Evolutionary conservation across 1,140 invertebrate species (phyloP), one percentile per base, ranked within the genome.

Genomic region (Daktulosphaira vitifoliae): DNA sequence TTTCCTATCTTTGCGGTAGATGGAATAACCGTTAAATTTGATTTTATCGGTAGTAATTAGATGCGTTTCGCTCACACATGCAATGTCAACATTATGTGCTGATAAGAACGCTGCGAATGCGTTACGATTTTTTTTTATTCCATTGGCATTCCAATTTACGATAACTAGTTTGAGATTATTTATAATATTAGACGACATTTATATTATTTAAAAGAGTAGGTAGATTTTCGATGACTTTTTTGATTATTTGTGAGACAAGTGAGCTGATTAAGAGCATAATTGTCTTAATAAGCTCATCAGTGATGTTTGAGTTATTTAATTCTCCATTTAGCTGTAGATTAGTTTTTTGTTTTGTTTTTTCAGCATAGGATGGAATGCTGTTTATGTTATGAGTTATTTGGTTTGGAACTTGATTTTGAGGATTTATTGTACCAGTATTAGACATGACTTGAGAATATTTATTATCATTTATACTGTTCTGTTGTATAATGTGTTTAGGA

Each of bases 61-160:
- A n/a, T 51, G 25, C 2, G 49, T 29, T 8, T 51, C 49, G 26
- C 22, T 51, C 25, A 51, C 25, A 2, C 25, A 51, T 5, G 49
- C 25, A 1, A 51, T 16, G 26, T 51, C 25, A 7, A 51, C 25
- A 29, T 29, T 51, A 25, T 51, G 49, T 25, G 16, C 13, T 25
- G 49, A 51, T 51, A 29, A 51, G 25, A 51, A 51, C 3, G 49
- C 25, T n/a, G n/a, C 49, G 7, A 51, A 29, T 18, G 25, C 26
- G 6, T 51, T 51, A n/a, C 25, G 25, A 29, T 51, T 51, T n/a
- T 25, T 20, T 51, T 51, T 51, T 8, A 51, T 51, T n/a, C 49
- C 49, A 18, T 51, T 51, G 16, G 49, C 49, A 16, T 51, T 51
- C n/a, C 25, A 51, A n/a, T 51, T 51, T n/a, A 51, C 26, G 49